Evolutionary conservation across 2,797 vertebrate species (phyloP).

Genomic region (Garrulus glandarius): DNA sequence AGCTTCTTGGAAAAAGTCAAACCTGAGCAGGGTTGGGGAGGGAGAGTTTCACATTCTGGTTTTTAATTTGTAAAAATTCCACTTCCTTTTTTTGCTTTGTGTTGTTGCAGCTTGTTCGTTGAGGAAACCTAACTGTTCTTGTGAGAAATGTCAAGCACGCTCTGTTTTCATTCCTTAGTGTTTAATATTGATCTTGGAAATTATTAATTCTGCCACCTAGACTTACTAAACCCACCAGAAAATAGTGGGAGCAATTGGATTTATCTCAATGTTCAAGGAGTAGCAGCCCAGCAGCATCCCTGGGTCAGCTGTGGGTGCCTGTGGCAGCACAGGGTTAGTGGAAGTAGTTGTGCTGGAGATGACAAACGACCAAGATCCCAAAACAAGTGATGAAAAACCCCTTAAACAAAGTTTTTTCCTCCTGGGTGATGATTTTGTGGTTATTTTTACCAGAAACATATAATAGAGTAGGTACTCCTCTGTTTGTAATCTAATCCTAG

Average conservation of each 20-base stretch:
- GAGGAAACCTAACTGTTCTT: background rate
- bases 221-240: background rate
- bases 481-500: background rate
- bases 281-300: constrained; percentile 25
- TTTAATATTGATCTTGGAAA: background rate
- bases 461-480: background rate
- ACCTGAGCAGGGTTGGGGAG: background rate
- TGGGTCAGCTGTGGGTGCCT: background rate
- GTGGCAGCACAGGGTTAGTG: constrained; percentile 74
- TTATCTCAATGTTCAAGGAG: constrained; percentile 14
- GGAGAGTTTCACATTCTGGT: constrained; percentile 46
- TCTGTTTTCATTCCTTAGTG: background rate
- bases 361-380: background rate
- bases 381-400: background rate
- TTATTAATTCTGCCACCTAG: constrained; percentile 58
- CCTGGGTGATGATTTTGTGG: background rate
- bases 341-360: constrained; percentile 55
- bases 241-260: background rate
- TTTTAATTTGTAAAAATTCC: constrained; percentile 56
- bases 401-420: background rate
- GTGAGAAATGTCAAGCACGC: background rate
- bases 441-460: background rate
- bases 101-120: constrained; percentile 37
- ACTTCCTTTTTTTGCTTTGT: constrained; percentile 28
- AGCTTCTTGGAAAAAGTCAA: background rate